Base-by-base conservation (phyloP, 2,888 invertebrate species). In the Caenorhabditis uteleia region DNA sequence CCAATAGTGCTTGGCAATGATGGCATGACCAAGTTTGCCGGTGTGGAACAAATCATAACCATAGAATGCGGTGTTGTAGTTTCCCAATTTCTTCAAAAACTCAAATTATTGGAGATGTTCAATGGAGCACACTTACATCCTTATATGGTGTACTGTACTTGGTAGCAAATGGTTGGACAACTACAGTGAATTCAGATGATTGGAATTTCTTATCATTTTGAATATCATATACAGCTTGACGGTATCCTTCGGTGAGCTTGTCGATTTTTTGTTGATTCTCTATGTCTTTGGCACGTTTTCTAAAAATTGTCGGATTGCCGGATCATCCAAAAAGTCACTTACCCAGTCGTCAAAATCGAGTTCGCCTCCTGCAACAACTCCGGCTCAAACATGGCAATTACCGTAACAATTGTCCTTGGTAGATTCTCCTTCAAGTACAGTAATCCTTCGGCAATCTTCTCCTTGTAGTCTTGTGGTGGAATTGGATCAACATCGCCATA, bases 1-100 rank as follows among this genome's bases (percentile, higher is more conserved):
- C 77, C 77, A 77, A 20, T 72, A 50, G 16, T 51, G 42, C 42
- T 65, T 70, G 3, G 76, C 72, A 12, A 71, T 25, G 10, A 72
- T 64, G 1, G 70, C 67, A 40, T 77, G 74, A 10, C 77, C 77
- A 18, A 69, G 60, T 44, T 70, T 70, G 40, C 73, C 60, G 42
- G 76, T 56, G 60, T 77, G 77, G 66, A 77, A 77, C 6, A 69
- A 54, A 39, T 77, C 77, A 1, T 58, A 45, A n/a, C 71, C 71
- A 49, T 75, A 75, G 56, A 71, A 74, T 3, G 48, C 27, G 3
- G 57, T 38, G 42, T 70, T 72, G 39, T 57, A 64, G 36, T 58
- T 47, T 16, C 73, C 73, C n/a, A n/a, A n/a, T n/a, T n/a, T n/a
- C 18, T 46, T 46, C 7, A 21, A n/a, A 10, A n/a, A 46, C 8